These are phyloP conservation scores for Ceyx erithaca DNA, from an alignment of 2,797 vertebrate genomes.

Conservation along the genomic window DNA sequence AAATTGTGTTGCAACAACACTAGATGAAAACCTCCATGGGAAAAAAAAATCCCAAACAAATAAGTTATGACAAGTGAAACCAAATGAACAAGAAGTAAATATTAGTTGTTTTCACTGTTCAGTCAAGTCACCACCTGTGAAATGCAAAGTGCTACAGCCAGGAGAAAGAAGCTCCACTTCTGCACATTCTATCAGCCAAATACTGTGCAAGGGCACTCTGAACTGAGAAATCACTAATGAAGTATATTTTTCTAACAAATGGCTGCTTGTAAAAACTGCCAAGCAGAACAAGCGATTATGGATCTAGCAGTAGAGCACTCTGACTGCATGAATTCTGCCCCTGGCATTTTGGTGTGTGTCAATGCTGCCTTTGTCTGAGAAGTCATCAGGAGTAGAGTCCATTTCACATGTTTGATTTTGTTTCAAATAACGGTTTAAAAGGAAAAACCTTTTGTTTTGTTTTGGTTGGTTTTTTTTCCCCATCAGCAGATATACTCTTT, in stretches of 20 bases:
- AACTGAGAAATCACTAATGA: conserved; percentile 5
- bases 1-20: neutral
- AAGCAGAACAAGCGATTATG: neutral
- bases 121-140: conserved; percentile 47
- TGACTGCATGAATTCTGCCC: neutral
- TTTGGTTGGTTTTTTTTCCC: neutral
- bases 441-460: neutral
- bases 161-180: neutral
- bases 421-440: neutral
- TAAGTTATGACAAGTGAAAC: conserved; percentile 26
- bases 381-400: neutral
- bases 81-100: conserved; percentile 57
- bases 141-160: conserved; percentile 37
- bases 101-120: conserved; percentile 6
- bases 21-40: neutral
- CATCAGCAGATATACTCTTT: neutral
- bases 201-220: neutral
- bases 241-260: conserved; percentile 47
- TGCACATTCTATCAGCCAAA: neutral
- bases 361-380: conserved; percentile 34
- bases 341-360: neutral
- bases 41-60: neutral
- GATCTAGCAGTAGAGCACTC: neutral
- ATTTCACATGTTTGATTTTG: neutral
- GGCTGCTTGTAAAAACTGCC: conserved; percentile 34